phyloP scores from a whole-genome alignment of 2,888 invertebrate species.

The Cephus sareptanus region DNA sequence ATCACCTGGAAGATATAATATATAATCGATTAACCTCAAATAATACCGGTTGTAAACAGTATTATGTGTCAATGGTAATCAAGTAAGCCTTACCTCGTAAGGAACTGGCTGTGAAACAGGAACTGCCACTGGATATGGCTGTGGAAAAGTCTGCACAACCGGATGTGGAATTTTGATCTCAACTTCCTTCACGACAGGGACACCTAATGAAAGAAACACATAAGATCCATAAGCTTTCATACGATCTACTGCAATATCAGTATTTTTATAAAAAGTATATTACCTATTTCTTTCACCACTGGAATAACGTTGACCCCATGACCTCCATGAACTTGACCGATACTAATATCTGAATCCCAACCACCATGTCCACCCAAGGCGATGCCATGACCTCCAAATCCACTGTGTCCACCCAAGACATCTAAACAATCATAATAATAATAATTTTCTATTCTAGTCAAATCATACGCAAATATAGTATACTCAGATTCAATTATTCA shows the following conservation, averaged over 20 bases:
- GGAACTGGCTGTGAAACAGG: conserved; percentile 73
- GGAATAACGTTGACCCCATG: conserved; percentile 66
- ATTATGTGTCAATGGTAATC: too few relatives aligned
- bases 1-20: conserved; percentile 38
- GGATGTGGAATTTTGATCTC: conserved; percentile 70
- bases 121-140: conserved; percentile 74
- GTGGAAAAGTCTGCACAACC: conserved; percentile 69
- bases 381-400: conserved; percentile 8
- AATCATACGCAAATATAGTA: neutral
- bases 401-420: conserved; percentile 11
- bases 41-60: neutral
- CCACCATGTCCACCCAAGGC: conserved; percentile 8
- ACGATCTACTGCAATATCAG: neutral
- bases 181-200: conserved; percentile 72
- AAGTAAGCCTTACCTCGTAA: conserved; percentile 35
- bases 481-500: neutral
- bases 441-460: neutral
- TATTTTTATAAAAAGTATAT: conserved; percentile 3
- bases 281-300: conserved; percentile 73
- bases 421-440: neutral
- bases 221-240: neutral
- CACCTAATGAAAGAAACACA: conserved; percentile 38
- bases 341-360: conserved; percentile 19
- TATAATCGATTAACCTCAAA: neutral
- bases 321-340: conserved; percentile 41